These are phyloP conservation scores for Indicator indicator DNA, from an alignment of 2,113 vertebrate genomes.

Conservation along the genomic window DNA sequence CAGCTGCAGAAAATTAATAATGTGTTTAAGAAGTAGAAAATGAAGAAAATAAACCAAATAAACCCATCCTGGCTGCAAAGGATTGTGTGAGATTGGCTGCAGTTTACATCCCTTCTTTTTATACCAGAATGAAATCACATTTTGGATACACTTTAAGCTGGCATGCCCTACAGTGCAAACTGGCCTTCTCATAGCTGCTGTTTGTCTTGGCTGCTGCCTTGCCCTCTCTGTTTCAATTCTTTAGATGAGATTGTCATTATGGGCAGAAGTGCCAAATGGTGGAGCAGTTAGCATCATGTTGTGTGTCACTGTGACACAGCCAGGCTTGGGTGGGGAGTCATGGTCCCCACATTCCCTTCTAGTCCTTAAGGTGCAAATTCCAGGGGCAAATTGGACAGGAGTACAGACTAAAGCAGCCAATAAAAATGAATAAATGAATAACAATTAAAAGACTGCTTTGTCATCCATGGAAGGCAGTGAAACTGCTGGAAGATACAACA, in stretches of 20 bases:
- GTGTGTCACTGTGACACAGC: neutral
- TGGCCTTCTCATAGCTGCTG: neutral
- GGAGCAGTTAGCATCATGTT: neutral
- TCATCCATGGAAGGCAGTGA: neutral
- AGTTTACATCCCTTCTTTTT: neutral
- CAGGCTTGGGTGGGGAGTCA: neutral
- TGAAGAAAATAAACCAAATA: neutral
- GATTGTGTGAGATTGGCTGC: neutral
- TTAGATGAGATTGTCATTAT: neutral
- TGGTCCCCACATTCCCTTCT: neutral
- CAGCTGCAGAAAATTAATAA: neutral
- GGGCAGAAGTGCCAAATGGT: neutral
- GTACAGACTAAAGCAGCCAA: neutral
- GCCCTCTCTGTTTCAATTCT: neutral
- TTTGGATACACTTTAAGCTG: neutral
- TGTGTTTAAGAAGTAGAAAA: neutral
- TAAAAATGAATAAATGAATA: neutral
- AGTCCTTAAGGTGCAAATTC: neutral
- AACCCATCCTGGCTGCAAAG: neutral
- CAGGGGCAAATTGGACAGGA: neutral
- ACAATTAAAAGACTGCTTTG: neutral
- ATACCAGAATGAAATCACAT: neutral
- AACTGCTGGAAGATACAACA: neutral
- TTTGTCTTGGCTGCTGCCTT: neutral
- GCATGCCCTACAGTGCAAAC: neutral